Evolutionary conservation across 1,140 invertebrate genomes (phyloP).

Genomic region (Drosophila prosaltans): DNA sequence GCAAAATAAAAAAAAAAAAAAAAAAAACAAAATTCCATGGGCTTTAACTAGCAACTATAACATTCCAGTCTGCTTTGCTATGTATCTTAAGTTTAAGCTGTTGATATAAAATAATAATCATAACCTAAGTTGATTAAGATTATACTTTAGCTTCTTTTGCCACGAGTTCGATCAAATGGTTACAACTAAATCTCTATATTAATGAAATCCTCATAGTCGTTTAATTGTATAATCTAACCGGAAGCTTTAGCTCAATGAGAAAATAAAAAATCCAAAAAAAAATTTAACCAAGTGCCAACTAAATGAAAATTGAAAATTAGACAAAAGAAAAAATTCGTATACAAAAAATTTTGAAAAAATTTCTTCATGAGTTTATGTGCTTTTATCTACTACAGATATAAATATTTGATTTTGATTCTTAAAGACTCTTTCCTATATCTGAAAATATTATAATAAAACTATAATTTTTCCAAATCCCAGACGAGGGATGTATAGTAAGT

Average conservation of each 20-base stretch:
- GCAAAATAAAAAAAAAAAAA: not conserved
- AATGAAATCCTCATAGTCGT: constrained; percentile 13
- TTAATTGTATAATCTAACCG: not conserved
- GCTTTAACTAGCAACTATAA: constrained; percentile 71
- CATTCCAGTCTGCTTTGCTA: constrained; percentile 57
- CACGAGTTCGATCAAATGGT: constrained; percentile 1
- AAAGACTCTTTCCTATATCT: not conserved
- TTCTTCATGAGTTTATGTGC: not conserved
- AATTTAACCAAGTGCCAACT: constrained; percentile 6
- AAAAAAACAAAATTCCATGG: constrained; percentile 35
- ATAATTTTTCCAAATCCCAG: not conserved
- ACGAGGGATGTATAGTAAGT: not conserved
- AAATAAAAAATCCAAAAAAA: not conserved
- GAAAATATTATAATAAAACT: not conserved
- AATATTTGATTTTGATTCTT: not conserved
- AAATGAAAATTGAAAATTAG: constrained; percentile 2
- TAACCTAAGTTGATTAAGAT: constrained; percentile 31
- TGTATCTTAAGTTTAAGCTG: constrained; percentile 42
- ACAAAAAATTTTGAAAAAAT: not conserved
- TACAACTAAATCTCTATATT: not conserved
- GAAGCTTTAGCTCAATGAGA: constrained; percentile 4
- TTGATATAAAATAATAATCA: constrained; percentile 33
- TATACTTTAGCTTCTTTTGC: constrained; percentile 29
- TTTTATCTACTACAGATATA: not conserved
- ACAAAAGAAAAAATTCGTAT: not conserved